These are phyloP conservation scores for Drosophila peninsularis DNA, from an alignment of 2,888 invertebrate species.

Conservation along the genomic window DNA sequence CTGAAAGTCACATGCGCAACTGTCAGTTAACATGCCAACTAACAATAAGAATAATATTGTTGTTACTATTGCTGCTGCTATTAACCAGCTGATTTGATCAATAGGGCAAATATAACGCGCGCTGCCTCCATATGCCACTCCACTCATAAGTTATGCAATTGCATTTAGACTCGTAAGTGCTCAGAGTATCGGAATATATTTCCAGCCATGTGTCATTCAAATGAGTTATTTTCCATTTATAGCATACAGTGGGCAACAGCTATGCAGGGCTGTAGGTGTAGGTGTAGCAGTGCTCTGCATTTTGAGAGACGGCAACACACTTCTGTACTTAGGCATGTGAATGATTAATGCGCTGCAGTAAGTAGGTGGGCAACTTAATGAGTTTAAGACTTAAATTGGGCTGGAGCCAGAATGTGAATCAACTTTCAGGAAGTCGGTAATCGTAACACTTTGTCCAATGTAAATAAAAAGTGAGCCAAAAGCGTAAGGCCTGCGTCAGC, in stretches of 20 bases:
- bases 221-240: neutral
- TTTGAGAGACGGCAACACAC: slow-evolving; percentile 11
- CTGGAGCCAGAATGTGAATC: neutral
- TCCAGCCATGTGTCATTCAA: neutral
- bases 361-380: neutral
- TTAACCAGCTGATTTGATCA: slow-evolving; percentile 26
- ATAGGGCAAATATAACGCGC: slow-evolving; percentile 12
- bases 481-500: neutral
- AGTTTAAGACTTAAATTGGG: no score
- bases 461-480: neutral
- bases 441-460: neutral
- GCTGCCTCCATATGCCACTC: slow-evolving; percentile 7
- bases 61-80: slow-evolving; percentile 3
- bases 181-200: neutral
- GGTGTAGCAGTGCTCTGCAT: neutral
- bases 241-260: neutral
- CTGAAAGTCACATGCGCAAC: slow-evolving; percentile 64
- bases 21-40: slow-evolving; percentile 52
- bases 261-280: neutral
- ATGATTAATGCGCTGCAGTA: slow-evolving; percentile 17
- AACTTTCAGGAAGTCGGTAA: neutral
- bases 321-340: slow-evolving; percentile 3
- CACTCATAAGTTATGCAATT: slow-evolving; percentile 2
- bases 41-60: slow-evolving; percentile 32
- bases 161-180: neutral